Conservation (phyloP, 2,113 vertebrate species). For the Scomber scombrus region DNA sequence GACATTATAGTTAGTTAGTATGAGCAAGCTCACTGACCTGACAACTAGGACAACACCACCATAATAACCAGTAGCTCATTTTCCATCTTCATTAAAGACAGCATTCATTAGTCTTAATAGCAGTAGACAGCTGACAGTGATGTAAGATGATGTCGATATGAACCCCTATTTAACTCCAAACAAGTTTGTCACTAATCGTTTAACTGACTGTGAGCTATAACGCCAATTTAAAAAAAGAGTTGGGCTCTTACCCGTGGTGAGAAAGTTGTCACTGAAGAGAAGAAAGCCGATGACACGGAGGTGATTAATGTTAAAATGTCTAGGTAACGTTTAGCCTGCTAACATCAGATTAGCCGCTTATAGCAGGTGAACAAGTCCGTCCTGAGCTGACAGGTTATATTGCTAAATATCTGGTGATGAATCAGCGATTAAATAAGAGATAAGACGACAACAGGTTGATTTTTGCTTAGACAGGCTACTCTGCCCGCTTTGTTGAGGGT, state of each 20-base stretch:
- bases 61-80: neutral
- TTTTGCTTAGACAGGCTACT: neutral
- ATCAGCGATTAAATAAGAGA: neutral
- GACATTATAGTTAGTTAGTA: neutral
- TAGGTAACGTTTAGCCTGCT: slow-evolving; percentile 16
- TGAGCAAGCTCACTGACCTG: neutral
- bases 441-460: neutral
- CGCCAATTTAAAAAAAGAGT: too few relatives aligned
- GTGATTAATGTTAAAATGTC: neutral
- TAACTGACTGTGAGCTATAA: too few relatives aligned
- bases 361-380: slow-evolving; percentile 47
- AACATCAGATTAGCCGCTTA: slow-evolving; percentile 43
- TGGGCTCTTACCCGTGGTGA: slow-evolving; percentile 6
- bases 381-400: neutral
- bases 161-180: too few relatives aligned
- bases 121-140: neutral
- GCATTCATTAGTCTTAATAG: neutral
- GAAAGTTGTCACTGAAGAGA: neutral
- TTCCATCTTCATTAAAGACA: neutral
- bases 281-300: neutral
- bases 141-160: neutral
- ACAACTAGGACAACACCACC: neutral
- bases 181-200: neutral
- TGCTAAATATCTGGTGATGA: neutral
- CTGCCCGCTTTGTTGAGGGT: slow-evolving; percentile 46